Evolutionary conservation across 2,888 invertebrate species (phyloP).

Genomic region (Anoplius nigerrimus): DNA sequence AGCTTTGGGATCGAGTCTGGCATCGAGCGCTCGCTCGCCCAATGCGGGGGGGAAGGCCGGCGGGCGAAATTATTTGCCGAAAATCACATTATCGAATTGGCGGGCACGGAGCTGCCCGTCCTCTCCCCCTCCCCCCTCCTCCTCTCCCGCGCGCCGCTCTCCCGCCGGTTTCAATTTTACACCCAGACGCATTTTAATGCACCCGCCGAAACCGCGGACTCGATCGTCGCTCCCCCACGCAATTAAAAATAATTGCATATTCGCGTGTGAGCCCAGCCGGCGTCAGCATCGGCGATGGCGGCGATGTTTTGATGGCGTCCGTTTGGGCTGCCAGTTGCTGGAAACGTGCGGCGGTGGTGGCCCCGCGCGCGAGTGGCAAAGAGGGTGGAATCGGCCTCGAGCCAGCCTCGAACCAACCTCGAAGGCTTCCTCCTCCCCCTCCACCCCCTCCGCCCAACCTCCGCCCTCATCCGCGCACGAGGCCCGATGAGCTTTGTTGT

Average conservation of each 20-base stretch:
- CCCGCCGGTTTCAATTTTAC: constrained; percentile 56
- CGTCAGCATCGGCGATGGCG: background rate
- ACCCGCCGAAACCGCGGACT: constrained; percentile 45
- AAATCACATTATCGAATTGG: constrained; percentile 51
- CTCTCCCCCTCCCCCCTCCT: background rate
- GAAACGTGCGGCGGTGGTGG: background rate
- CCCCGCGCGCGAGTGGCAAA: no score
- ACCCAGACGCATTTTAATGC: constrained; percentile 57
- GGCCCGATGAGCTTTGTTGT: background rate
- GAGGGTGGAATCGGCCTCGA: no score
- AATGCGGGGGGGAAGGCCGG: background rate
- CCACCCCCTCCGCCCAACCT: no score
- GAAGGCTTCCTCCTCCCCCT: no score
- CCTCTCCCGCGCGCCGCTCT: constrained; percentile 19
- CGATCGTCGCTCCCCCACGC: constrained; percentile 44
- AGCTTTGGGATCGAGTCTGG: background rate
- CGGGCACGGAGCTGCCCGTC: constrained; percentile 4
- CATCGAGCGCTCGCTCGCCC: no score
- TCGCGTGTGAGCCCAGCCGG: constrained; percentile 16
- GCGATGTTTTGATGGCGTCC: constrained; percentile 7
- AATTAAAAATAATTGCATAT: constrained; percentile 56
- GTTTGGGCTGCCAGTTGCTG: background rate
- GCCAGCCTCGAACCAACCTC: no score
- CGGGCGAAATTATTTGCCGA: constrained; percentile 52
- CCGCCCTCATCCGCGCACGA: no score